phyloP scores from a whole-genome alignment of 2,797 vertebrate species.

The Etheostoma perlongum region DNA sequence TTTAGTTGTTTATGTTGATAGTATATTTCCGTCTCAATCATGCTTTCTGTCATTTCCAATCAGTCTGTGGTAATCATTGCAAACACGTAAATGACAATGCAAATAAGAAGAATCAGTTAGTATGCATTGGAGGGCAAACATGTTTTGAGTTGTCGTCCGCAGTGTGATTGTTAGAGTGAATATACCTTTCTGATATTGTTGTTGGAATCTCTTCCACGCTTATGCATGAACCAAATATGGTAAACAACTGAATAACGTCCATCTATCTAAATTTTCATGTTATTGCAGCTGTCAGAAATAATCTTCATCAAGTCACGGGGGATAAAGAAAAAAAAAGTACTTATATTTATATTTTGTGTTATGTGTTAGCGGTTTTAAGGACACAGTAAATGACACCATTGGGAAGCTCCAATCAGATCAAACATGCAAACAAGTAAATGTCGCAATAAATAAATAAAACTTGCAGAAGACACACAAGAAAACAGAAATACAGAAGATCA shows the following conservation, averaged over 20 bases:
- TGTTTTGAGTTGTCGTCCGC: constrained; percentile 66
- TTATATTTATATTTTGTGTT: constrained; percentile 60
- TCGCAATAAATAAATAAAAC: constrained; percentile 64
- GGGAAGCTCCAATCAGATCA: constrained; percentile 52
- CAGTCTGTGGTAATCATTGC: constrained; percentile 71
- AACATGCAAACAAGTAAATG: constrained; percentile 46
- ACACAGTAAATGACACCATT: constrained; percentile 18
- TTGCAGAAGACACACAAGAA: constrained; percentile 38
- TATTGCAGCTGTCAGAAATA: constrained; percentile 68
- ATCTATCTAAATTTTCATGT: constrained; percentile 71
- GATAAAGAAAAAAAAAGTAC: constrained; percentile 12
- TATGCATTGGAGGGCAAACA: constrained; percentile 62
- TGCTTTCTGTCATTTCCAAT: constrained; percentile 74
- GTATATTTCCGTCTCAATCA: constrained; percentile 73
- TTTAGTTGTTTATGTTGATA: constrained; percentile 72
- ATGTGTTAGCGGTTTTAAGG: constrained; percentile 43
- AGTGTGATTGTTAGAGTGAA: constrained; percentile 70
- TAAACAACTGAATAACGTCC: constrained; percentile 62
- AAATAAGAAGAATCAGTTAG: constrained; percentile 70
- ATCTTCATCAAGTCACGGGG: constrained; percentile 59
- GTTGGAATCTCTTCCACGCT: constrained; percentile 60
- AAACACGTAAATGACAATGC: constrained; percentile 69
- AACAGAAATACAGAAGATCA: constrained; percentile 43
- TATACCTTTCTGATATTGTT: constrained; percentile 63
- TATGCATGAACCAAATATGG: constrained; percentile 70